These are phyloP conservation scores for Baccha elongata DNA, from an alignment of 2,888 invertebrate genomes.

Conservation along the genomic window DNA sequence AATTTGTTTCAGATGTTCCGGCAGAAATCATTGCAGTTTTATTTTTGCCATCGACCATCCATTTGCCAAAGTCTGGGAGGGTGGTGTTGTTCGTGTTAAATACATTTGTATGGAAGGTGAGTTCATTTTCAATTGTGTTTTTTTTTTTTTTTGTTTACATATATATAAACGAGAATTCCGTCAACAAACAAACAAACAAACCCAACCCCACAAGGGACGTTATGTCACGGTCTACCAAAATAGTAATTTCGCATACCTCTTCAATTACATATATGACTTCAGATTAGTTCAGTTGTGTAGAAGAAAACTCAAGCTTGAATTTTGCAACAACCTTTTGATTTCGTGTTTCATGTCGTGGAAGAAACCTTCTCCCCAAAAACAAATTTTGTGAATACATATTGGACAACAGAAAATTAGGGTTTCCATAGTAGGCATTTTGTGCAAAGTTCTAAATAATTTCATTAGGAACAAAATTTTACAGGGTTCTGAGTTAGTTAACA, in stretches of 20 bases:
- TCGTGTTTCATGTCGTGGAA: conserved; percentile 2
- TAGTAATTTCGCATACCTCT: no score
- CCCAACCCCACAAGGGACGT: not conserved
- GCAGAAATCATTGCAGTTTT: conserved; percentile 89
- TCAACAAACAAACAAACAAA: not conserved
- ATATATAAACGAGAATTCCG: not conserved
- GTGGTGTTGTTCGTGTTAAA: conserved; percentile 87
- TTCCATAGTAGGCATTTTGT: no score
- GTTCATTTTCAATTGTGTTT: conserved; percentile 74
- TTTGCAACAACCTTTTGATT: not conserved
- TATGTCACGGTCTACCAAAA: conserved; percentile 18
- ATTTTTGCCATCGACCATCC: conserved; percentile 86
- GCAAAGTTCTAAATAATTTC: no score
- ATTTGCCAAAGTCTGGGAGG: conserved; percentile 85
- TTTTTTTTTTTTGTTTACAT: not conserved
- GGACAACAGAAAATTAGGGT: no score
- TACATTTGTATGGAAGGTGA: conserved; percentile 90
- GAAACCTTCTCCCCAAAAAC: not conserved
- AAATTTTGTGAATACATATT: no score
- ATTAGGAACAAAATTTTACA: no score
- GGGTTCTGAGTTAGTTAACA: no score
- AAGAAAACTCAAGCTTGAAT: conserved; percentile 22
- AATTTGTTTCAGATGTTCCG: conserved; percentile 84
- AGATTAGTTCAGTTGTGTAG: conserved; percentile 8
- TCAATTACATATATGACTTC: conserved; percentile 11